Percentiles rank a stretch among this genome's conserved stretches.
Conservation (phyloP, 2,113 vertebrate genomes). For the Callopanchax toddi region DNA sequence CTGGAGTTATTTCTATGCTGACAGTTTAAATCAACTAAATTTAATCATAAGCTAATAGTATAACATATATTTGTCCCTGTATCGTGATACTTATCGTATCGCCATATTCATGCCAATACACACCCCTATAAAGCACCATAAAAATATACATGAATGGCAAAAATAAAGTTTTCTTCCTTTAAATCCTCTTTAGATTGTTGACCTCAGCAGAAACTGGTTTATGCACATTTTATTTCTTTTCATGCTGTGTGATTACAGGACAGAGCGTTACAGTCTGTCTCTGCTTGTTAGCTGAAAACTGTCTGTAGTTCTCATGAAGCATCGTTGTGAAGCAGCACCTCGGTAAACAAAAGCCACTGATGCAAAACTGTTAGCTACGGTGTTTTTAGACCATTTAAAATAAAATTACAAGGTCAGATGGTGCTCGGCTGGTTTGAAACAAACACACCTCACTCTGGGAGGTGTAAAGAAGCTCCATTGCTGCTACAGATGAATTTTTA, state of each 20-base stretch:
- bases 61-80: too few species aligned
- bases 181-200: not conserved
- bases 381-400: constrained; percentile 3
- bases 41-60: too few species aligned
- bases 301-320: constrained; percentile 20
- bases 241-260: constrained; percentile 7
- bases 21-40: too few species aligned
- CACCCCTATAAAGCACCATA: too few species aligned
- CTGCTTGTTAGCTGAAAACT: constrained; percentile 20
- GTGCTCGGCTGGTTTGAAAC: not conserved
- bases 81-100: too few species aligned
- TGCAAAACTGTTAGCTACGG: constrained; percentile 33
- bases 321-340: constrained; percentile 10
- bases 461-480: constrained; percentile 9
- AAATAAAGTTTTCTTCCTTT: too few species aligned
- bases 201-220: constrained; percentile 1
- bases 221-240: constrained; percentile 9
- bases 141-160: too few species aligned
- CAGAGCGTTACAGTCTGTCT: constrained; percentile 15
- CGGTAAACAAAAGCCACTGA: constrained; percentile 18
- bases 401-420: constrained; percentile 1
- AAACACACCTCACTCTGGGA: not conserved
- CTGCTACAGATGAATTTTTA: not conserved
- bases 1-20: too few species aligned
- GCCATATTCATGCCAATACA: too few species aligned